Conservation (phyloP, 2,888 invertebrate species). For the Tortrix viridana region DNA sequence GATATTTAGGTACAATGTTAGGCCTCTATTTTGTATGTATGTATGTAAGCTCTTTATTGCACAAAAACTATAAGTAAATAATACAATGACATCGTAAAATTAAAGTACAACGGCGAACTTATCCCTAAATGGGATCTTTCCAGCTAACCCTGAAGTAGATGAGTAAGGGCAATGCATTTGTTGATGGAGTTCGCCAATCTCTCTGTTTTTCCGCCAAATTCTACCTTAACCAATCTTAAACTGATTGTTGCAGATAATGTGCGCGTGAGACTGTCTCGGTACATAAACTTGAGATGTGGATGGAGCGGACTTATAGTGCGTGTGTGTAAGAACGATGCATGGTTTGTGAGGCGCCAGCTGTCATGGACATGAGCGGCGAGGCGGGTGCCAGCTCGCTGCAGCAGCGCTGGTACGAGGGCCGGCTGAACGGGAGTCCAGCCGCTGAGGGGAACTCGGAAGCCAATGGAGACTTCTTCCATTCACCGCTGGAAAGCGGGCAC, state of each 20-base stretch:
- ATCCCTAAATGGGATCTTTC: too few species aligned
- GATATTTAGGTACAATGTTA: too few species aligned
- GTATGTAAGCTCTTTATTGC: too few species aligned
- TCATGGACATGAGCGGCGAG: slow-evolving; percentile 82
- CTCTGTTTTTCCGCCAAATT: too few species aligned
- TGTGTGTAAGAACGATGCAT: slow-evolving; percentile 81
- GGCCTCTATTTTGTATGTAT: too few species aligned
- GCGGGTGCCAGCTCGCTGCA: slow-evolving; percentile 75
- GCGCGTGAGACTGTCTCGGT: slow-evolving; percentile 52
- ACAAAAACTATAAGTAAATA: too few species aligned
- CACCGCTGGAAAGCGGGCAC: slow-evolving; percentile 81
- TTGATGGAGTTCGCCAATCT: too few species aligned
- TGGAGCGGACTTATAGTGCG: slow-evolving; percentile 78
- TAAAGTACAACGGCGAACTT: too few species aligned
- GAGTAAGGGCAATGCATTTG: too few species aligned
- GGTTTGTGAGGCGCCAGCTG: slow-evolving; percentile 80
- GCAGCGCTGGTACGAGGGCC: slow-evolving; percentile 84
- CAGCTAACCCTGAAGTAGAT: too few species aligned
- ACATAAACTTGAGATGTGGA: slow-evolving; percentile 67
- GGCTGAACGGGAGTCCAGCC: slow-evolving; percentile 82
- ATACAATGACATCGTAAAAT: too few species aligned
- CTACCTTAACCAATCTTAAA: too few species aligned
- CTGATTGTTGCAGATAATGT: slow-evolving; percentile 25
- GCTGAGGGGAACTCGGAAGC: slow-evolving; percentile 78
- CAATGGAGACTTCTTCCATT: slow-evolving; percentile 84